phyloP scores from a whole-genome alignment of 2,888 invertebrate genomes.

The Ametastegia equiseti region DNA sequence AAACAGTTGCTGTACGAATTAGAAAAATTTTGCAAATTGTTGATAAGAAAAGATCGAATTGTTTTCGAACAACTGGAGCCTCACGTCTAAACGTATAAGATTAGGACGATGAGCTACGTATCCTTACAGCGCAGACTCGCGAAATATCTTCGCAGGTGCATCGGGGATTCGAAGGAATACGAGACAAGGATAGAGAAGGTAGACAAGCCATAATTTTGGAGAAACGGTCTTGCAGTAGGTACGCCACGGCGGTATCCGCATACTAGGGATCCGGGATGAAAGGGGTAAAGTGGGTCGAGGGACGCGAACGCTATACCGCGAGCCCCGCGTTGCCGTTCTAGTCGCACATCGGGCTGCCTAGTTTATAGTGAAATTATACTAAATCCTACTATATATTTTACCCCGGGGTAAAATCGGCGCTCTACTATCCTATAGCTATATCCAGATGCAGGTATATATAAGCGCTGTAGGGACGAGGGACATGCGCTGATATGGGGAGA shows the following conservation, averaged over 20 bases:
- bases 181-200: neutral
- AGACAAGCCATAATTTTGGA: slow-evolving; percentile 16
- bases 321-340: neutral
- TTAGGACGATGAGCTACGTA: too few relatives aligned
- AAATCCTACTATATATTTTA: slow-evolving; percentile 35
- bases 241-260: neutral
- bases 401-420: slow-evolving; percentile 22
- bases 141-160: neutral
- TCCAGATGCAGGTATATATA: neutral
- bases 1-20: too few relatives aligned
- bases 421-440: too few relatives aligned
- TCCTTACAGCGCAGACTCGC: neutral
- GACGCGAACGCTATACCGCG: neutral
- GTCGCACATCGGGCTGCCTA: slow-evolving; percentile 28
- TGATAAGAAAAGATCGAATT: too few relatives aligned
- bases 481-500: neutral
- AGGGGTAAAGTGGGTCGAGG: slow-evolving; percentile 8
- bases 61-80: too few relatives aligned
- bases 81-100: too few relatives aligned
- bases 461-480: neutral
- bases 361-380: slow-evolving; percentile 42
- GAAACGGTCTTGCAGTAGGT: neutral
- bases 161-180: neutral
- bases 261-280: slow-evolving; percentile 19
- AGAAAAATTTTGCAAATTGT: too few relatives aligned